A percentile compares a stretch with the other conserved stretches of the same genome.
Conservation (phyloP, 1,140 invertebrate genomes). For the Dendrolimus punctatus region DNA sequence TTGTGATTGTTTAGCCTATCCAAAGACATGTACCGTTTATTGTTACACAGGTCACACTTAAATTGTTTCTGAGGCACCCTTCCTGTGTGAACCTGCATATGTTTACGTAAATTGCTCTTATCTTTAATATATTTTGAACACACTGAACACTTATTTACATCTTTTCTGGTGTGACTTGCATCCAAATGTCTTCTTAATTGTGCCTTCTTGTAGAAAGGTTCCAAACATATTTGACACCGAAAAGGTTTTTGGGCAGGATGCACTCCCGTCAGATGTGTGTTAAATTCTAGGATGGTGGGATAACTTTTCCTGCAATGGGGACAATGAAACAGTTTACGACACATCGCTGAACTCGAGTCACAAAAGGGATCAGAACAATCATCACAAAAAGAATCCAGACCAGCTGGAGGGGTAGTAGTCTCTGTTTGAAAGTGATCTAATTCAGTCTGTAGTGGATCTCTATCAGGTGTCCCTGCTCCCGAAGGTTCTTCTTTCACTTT, state of each 20-base stretch:
- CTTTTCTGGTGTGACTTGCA: constrained; percentile 64
- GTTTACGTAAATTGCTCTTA: constrained; percentile 70
- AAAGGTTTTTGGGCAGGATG: constrained; percentile 70
- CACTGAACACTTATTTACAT: constrained; percentile 71
- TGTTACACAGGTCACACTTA: constrained; percentile 70
- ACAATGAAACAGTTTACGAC: constrained; percentile 68
- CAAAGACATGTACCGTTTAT: constrained; percentile 70
- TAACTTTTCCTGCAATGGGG: constrained; percentile 71
- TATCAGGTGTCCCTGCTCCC: constrained; percentile 49
- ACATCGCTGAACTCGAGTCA: constrained; percentile 59
- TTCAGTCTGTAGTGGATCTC: constrained; percentile 49
- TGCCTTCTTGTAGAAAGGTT: constrained; percentile 68
- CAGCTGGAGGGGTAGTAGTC: constrained; percentile 52
- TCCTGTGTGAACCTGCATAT: constrained; percentile 71
- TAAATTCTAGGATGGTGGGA: constrained; percentile 68
- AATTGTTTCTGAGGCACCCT: constrained; percentile 71
- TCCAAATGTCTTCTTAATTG: constrained; percentile 67
- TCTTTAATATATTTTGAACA: constrained; percentile 72
- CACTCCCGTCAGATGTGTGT: constrained; percentile 67
- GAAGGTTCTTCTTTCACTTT: constrained; percentile 67
- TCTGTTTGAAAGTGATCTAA: constrained; percentile 40
- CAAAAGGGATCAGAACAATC: constrained; percentile 71
- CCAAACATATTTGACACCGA: constrained; percentile 69
- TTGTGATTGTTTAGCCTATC: constrained; percentile 69
- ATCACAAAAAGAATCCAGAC: constrained; percentile 63